These are phyloP conservation scores for Manacus vitellinus DNA, from an alignment of 2,113 vertebrate species.

Conservation along the genomic window DNA sequence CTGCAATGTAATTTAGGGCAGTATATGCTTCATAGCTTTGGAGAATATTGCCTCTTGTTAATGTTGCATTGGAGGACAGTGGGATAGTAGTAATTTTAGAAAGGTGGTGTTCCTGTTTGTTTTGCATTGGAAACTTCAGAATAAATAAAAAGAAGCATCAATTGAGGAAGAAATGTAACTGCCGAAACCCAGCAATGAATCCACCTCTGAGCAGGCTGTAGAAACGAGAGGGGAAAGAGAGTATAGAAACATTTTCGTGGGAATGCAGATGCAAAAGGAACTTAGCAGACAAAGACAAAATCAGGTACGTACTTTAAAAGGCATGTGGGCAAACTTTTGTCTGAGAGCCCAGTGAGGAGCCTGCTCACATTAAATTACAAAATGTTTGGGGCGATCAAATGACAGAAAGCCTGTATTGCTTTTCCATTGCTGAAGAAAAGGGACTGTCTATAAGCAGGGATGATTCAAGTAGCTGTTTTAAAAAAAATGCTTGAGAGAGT, in stretches of 20 bases:
- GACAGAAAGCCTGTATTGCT: constrained; percentile 14
- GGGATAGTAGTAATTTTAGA: constrained; percentile 74
- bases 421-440: constrained; percentile 28
- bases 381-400: constrained; percentile 27
- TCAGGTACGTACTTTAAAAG: constrained; percentile 52
- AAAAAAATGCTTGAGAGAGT: not conserved
- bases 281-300: not conserved
- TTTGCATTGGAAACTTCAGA: constrained; percentile 72
- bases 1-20: constrained; percentile 79
- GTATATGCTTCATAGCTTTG: constrained; percentile 76
- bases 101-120: constrained; percentile 74
- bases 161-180: constrained; percentile 48
- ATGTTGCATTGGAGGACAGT: constrained; percentile 71
- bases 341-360: not conserved
- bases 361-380: not conserved
- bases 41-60: constrained; percentile 77
- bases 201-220: constrained; percentile 42
- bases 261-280: constrained; percentile 23
- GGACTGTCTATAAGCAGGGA: not conserved
- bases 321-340: constrained; percentile 5
- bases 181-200: constrained; percentile 59
- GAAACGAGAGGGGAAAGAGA: constrained; percentile 3
- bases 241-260: constrained; percentile 16
- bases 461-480: not conserved
- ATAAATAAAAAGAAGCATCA: constrained; percentile 73